Evolutionary conservation across 92 coral and sea anemone species (phyloP), one percentile per base, ranked within the genome.

Genomic region (Pocillopora grandis): DNA sequence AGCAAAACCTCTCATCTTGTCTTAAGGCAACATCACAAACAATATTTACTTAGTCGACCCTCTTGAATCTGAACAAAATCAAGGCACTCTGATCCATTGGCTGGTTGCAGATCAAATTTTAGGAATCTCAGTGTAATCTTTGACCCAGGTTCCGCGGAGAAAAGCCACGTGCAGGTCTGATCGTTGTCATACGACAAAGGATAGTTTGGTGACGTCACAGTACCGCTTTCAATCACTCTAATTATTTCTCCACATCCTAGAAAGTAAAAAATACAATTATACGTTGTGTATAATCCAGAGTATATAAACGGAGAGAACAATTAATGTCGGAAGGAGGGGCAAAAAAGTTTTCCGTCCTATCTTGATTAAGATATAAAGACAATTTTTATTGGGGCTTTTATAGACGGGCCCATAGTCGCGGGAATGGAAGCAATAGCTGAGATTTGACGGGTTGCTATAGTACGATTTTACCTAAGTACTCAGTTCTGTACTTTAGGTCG

Each of bases 161-260:
- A 65, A 59, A 94, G 86, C 98, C 98, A 94, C 31, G 87, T 87
- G 64, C 98, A 94, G 8, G 64, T 66, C 72, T 89, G 91, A 13
- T 82, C 88, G 62, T 88, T 82, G 55, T 76, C 80, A 58, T 93
- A 91, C 11, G 81, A 11, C 18, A 60, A 62, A 2, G 98, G 98
- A 65, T 84, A 90, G 37, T 82, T 77, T 42, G 98, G 98, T n/a
- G 98, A 94, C 19, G 88, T 69, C 67, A 94, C 69, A 18, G 64
- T 73, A 19, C 89, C 91, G 49, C 61, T 42, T 14, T 42, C 42
- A 1, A 48, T 31, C 12, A 89, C 88, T 13, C 81, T 66, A 16
- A 94, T 77, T 61, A 92, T 79, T 65, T 81, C 88, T 3, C 98
- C 98, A 85, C 98, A 94, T 10, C 98, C 98, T 94, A 23, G 16